Evolutionary conservation across 2,888 invertebrate species (phyloP), one percentile per base, ranked within the genome.

Genomic region (Patella caerulea): DNA sequence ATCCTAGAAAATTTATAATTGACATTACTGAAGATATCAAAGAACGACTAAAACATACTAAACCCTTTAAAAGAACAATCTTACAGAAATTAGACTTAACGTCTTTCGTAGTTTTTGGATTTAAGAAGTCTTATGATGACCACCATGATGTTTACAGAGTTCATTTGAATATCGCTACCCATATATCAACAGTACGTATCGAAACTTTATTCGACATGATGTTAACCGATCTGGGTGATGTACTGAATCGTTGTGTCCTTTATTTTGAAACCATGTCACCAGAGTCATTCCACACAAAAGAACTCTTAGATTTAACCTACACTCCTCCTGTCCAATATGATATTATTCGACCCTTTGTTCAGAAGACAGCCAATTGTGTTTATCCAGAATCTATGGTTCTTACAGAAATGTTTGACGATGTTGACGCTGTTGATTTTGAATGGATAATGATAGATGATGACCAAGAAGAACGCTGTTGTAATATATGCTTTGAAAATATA

Each of bases 1-100:
- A 82, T 45, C 87, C 87, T 12, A 74, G 87, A 73, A 84, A 85
- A 70, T 87, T 86, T 69, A 29, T 84, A n/a, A 75, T 87, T 15
- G 82, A 86, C 65, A 85, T 85, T 29, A 82, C 84, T 1, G 79
- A 83, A 15, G 75, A n/a, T 12, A 77, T 81, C 19, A 70, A 56
- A 24, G 29, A 54, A 17, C 54, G 59, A 11, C 7, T 77, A 4
- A 71, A 59, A 65, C 74, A 65, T 17, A 78, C 77, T 14, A n/a
- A 11, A 12, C n/a, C 9, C 17, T 53, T 72, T 34, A 72, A 53
- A 34, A 9, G 34, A 17, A 29, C n/a, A 11, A 14, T 52, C 11
- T 52, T 19, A n/a, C 52, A 53, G 15, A 72, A 15, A 29, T n/a
- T 72, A 12, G 72, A 72, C n/a, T 19, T 72, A n/a, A 14, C 72